Conservation (phyloP, 2,888 invertebrate species). For the Drosophila greeni region DNA sequence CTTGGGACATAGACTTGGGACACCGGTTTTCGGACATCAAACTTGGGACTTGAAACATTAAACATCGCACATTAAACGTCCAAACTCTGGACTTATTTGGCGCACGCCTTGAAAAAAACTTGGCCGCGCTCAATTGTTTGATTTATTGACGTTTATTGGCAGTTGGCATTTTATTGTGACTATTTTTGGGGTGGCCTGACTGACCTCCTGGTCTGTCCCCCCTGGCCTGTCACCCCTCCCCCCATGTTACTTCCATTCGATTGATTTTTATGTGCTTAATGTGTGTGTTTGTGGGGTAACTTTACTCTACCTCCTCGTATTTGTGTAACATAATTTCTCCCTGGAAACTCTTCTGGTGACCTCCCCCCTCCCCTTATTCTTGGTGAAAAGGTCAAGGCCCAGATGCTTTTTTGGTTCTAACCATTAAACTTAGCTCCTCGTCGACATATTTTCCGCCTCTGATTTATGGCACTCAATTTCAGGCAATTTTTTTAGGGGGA, state of each 20-base stretch:
- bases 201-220: too few species aligned
- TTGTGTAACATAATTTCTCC: constrained; percentile 9
- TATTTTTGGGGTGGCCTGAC: constrained; percentile 39
- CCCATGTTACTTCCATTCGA: constrained; percentile 50
- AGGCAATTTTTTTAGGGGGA: constrained; percentile 40
- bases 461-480: constrained; percentile 71
- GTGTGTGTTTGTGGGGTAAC: too few species aligned
- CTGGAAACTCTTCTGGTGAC: background rate
- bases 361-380: too few species aligned
- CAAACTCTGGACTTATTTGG: constrained; percentile 59
- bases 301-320: background rate
- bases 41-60: too few species aligned
- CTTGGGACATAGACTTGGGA: too few species aligned
- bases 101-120: constrained; percentile 56
- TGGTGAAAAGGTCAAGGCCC: constrained; percentile 44
- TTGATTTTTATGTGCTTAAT: constrained; percentile 48
- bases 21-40: too few species aligned
- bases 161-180: constrained; percentile 74
- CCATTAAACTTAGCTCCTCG: constrained; percentile 20
- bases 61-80: background rate
- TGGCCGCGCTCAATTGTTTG: constrained; percentile 70
- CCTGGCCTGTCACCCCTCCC: background rate
- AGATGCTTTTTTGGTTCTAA: background rate
- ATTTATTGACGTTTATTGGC: constrained; percentile 72
- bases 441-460: constrained; percentile 52